Conservation (phyloP, 35 echinoderm and acorn worm genomes). For the Strongylocentrotus purpuratus region DNA sequence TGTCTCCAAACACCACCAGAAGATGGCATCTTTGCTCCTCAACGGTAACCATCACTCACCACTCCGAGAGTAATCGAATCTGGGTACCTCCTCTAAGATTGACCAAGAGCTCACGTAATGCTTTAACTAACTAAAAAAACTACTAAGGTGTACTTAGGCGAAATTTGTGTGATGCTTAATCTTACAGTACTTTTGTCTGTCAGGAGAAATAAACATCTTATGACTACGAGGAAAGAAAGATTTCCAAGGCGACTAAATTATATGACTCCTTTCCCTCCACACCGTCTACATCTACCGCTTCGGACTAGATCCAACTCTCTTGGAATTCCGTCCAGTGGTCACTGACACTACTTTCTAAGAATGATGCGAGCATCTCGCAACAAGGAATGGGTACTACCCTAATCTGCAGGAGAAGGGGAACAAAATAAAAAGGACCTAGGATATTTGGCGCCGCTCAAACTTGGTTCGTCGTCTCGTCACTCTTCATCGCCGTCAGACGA, state of each 20-base stretch:
- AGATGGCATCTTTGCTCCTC: neutral
- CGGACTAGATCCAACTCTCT: neutral
- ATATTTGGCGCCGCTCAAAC: slow-evolving; percentile 39
- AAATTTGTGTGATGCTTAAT: neutral
- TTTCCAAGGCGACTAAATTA: neutral
- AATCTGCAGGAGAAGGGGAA: neutral
- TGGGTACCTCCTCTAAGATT: neutral
- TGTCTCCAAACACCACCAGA: neutral
- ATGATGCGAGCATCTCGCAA: neutral
- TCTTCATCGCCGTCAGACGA: slow-evolving; percentile 88
- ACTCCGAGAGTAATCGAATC: neutral
- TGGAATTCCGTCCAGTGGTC: neutral
- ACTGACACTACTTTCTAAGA: neutral
- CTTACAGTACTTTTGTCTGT: neutral
- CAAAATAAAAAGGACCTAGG: neutral
- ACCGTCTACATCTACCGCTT: neutral
- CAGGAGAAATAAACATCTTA: neutral
- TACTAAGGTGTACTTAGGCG: neutral
- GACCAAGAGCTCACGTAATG: neutral
- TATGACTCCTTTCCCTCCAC: neutral
- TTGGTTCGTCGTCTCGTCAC: slow-evolving; percentile 89
- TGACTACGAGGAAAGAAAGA: neutral
- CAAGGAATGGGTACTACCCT: neutral
- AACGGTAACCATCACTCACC: neutral
- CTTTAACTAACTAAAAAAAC: neutral